Evolutionary conservation across 1,140 invertebrate species (phyloP), one percentile per base, ranked within the genome.

Genomic region (Drosophila biarmipes): DNA sequence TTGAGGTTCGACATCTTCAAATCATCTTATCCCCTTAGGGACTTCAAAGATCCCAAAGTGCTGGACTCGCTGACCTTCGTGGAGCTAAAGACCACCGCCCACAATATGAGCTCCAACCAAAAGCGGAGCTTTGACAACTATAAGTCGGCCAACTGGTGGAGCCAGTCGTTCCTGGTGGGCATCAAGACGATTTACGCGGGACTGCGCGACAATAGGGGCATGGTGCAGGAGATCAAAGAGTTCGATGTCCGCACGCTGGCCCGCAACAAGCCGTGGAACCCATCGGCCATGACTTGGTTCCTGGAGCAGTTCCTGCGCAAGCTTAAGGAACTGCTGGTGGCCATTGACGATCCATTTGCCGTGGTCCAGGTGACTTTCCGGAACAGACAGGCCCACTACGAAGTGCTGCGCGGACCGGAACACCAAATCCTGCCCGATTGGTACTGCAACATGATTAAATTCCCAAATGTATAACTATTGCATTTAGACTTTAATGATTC

Each of bases 91-190:
- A 87, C 82, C 1, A 8, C 73, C 95, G 10, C 95, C 95, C 81
- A 80, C 95, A 2, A 96, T 95, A 93, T 95, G 95, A 2, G 92
- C 90, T 34, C 68, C 0, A 89, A 87, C 17, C 94, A 96, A 73
- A 63, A 93, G 53, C 76, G 86, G 12, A 93, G 92, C 93, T 96
- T 92, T 57, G 92, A 90, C 89, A 91, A 92, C 91, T 92, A 63
- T 52, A 93, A 93, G 72, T 79, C 91, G 21, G 56, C 91, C 0
- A 81, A 75, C 34, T 97, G 95, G 95, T 97, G 96, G 95, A 93
- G 94, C 27, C 96, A 97, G 77, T 95, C 94, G 58, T 96, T 95
- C 79, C 82, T 96, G 8, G 93, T 95, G 19, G 94, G 94, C 6
- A 94, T 96, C 35, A 76, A 93, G 7, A 92, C 92, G 14, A 93